A percentile compares a stretch with the other conserved stretches of the same genome.
Conservation (phyloP, 1,140 invertebrate genomes). For the Drosophila sp. region DNA sequence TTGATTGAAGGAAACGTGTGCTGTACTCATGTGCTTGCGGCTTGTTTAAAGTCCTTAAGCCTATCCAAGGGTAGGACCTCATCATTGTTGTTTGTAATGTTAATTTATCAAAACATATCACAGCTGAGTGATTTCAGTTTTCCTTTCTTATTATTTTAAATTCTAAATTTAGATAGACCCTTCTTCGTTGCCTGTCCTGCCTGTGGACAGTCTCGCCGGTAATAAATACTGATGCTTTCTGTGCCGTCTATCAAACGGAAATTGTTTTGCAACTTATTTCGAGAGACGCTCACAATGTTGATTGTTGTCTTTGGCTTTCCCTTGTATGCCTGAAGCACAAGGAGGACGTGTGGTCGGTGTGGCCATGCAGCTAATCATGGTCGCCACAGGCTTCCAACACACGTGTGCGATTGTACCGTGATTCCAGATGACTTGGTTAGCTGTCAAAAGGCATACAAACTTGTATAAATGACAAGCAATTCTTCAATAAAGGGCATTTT, state of each 20-base stretch:
- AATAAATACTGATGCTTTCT: conserved; percentile 72
- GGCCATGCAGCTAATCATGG: conserved; percentile 48
- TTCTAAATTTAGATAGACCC: neutral
- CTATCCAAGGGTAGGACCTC: neutral
- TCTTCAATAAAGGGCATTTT: conserved; percentile 14
- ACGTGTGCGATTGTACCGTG: conserved; percentile 47
- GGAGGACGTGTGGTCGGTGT: conserved; percentile 9
- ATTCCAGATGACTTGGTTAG: conserved; percentile 17
- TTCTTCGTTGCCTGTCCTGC: neutral
- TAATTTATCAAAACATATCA: conserved; percentile 62
- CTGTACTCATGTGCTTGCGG: conserved; percentile 20
- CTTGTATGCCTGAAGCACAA: conserved; percentile 16
- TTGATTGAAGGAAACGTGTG: conserved; percentile 2
- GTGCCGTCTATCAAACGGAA: conserved; percentile 49
- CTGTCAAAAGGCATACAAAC: conserved; percentile 26
- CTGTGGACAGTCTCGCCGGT: conserved; percentile 18
- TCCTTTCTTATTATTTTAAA: conserved; percentile 15
- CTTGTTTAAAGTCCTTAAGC: conserved; percentile 44
- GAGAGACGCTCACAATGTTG: conserved; percentile 14
- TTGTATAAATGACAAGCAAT: conserved; percentile 10
- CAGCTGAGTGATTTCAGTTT: conserved; percentile 25
- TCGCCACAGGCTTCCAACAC: conserved; percentile 7
- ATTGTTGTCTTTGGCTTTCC: conserved; percentile 22
- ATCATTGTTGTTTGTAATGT: conserved; percentile 12
- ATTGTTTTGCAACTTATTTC: conserved; percentile 37